Conservation (phyloP, 1,140 invertebrate species). For the Dreissena polymorpha region DNA sequence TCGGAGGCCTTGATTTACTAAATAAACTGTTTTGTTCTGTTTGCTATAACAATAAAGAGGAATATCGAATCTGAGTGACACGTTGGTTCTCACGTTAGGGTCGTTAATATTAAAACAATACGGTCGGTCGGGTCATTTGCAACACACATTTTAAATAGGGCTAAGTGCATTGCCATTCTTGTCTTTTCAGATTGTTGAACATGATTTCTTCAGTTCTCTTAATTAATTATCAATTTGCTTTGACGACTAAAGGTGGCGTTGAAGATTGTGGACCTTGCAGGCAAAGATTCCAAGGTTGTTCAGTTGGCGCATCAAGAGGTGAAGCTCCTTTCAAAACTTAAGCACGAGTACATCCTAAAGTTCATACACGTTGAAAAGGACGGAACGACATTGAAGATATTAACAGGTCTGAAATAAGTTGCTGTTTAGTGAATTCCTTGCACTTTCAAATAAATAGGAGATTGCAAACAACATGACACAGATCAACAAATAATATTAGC, state of each 20-base stretch:
- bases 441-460: not conserved
- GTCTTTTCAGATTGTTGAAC: no score
- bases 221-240: no score
- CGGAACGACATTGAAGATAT: slow-evolving; percentile 14
- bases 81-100: no score
- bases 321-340: slow-evolving; percentile 5
- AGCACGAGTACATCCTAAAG: slow-evolving; percentile 30
- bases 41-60: no score
- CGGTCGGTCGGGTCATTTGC: no score
- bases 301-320: slow-evolving; percentile 26
- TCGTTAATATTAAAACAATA: no score
- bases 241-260: slow-evolving; percentile 19
- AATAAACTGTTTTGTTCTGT: no score
- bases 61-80: no score
- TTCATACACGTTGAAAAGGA: slow-evolving; percentile 6
- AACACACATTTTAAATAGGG: no score
- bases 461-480: not conserved
- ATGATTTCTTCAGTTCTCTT: no score
- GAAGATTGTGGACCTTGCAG: slow-evolving; percentile 25
- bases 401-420: slow-evolving; percentile 1
- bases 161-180: no score
- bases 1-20: no score
- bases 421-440: not conserved
- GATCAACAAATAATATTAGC: not conserved
- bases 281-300: slow-evolving; percentile 8